Evolutionary conservation across 2,888 invertebrate genomes (phyloP).

Genomic region (Acleris emargana): DNA sequence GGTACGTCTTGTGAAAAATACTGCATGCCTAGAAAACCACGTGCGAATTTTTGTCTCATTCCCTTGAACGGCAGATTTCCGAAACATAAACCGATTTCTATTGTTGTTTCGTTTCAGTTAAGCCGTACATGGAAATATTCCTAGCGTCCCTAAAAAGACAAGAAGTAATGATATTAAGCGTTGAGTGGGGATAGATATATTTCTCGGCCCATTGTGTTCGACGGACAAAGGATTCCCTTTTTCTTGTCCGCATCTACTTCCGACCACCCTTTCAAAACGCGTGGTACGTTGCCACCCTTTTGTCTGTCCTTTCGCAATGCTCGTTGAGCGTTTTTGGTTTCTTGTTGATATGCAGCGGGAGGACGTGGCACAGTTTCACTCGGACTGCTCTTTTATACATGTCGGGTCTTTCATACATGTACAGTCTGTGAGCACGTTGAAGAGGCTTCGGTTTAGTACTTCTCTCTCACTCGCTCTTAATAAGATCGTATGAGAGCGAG

Average conservation of each 20-base stretch:
- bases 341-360: constrained; percentile 29
- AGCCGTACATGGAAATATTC: constrained; percentile 17
- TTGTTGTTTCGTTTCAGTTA: too few species aligned
- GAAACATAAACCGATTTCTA: too few species aligned
- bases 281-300: constrained; percentile 32
- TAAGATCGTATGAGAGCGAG: too few species aligned
- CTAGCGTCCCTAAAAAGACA: constrained; percentile 29
- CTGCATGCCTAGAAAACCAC: too few species aligned
- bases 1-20: too few species aligned
- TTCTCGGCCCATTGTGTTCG: constrained; percentile 27
- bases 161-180: constrained; percentile 35
- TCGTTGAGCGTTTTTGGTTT: constrained; percentile 25
- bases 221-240: constrained; percentile 36
- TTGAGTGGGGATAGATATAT: constrained; percentile 32
- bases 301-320: constrained; percentile 29
- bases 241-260: constrained; percentile 34
- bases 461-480: too few species aligned
- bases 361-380: constrained; percentile 12
- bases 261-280: constrained; percentile 36
- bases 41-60: too few species aligned
- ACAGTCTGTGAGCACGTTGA: too few species aligned
- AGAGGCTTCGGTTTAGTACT: too few species aligned
- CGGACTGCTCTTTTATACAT: neutral
- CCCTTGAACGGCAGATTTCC: too few species aligned
- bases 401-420: too few species aligned